Percentiles rank a stretch among this genome's conserved stretches.
These are phyloP conservation scores for Euleptes europaea DNA, from an alignment of 2,113 vertebrate species.

Conservation along the genomic window DNA sequence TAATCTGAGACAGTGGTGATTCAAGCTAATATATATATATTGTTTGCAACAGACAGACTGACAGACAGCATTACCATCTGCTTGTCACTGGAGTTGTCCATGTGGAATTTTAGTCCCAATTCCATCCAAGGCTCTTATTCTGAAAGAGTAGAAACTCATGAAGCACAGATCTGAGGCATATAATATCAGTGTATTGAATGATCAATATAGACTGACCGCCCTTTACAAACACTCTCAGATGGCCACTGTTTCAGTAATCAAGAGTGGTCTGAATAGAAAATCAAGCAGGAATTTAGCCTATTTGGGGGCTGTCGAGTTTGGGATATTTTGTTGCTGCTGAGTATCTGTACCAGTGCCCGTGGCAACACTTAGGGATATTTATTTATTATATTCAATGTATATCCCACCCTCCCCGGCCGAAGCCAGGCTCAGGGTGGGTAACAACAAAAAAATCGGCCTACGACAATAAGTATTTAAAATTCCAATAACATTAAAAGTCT, in stretches of 20 bases:
- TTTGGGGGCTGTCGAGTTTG: background rate
- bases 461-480: too few relatives aligned
- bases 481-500: too few relatives aligned
- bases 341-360: constrained; percentile 49
- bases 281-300: constrained; percentile 47
- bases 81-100: background rate
- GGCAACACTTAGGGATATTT: constrained; percentile 53
- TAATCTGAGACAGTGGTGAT: too few relatives aligned
- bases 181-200: constrained; percentile 66
- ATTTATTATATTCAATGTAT: too few relatives aligned
- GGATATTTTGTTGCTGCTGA: background rate
- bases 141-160: constrained; percentile 55
- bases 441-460: too few relatives aligned
- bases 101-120: constrained; percentile 48
- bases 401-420: too few relatives aligned
- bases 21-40: too few relatives aligned
- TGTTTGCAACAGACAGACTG: background rate
- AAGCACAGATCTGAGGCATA: constrained; percentile 50
- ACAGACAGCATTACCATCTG: background rate
- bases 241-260: constrained; percentile 66
- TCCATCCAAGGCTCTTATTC: constrained; percentile 52
- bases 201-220: constrained; percentile 64
- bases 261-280: constrained; percentile 66
- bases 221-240: constrained; percentile 74
- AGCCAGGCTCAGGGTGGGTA: too few relatives aligned